Percentiles rank a stretch among this genome's conserved stretches.
Conservation (phyloP, 2,888 invertebrate species). For the Limulus polyphemus region DNA sequence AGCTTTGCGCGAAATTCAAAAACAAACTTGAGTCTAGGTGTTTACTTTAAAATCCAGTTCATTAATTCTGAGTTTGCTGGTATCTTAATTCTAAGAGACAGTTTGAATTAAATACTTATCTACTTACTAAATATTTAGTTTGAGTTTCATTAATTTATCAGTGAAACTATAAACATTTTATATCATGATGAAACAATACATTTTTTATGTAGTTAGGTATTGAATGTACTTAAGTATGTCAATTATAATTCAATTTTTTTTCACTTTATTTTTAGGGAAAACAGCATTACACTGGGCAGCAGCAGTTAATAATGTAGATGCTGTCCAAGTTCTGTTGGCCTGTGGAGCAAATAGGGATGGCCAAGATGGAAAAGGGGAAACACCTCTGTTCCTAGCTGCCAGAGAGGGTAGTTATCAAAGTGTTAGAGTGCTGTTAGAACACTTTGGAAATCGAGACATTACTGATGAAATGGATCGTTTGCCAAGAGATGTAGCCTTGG, state of each 20-base stretch:
- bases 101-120: too few relatives aligned
- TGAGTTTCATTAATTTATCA: too few relatives aligned
- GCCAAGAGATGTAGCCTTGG: constrained; percentile 84
- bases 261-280: constrained; percentile 13
- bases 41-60: too few relatives aligned
- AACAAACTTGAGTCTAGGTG: too few relatives aligned
- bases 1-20: too few relatives aligned
- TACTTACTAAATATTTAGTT: too few relatives aligned
- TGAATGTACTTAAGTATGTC: neutral
- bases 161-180: too few relatives aligned
- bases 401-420: constrained; percentile 88
- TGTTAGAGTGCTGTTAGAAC: constrained; percentile 76
- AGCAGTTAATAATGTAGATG: constrained; percentile 88
- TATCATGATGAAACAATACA: too few relatives aligned
- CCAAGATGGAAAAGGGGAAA: constrained; percentile 94
- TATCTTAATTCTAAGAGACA: too few relatives aligned
- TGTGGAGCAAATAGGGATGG: constrained; percentile 96
- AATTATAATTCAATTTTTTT: neutral
- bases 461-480: constrained; percentile 96
- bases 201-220: too few relatives aligned
- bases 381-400: constrained; percentile 89
- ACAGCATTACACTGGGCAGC: constrained; percentile 98
- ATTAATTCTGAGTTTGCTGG: too few relatives aligned
- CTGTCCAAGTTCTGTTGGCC: constrained; percentile 73
- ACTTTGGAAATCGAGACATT: constrained; percentile 89